Evolutionary conservation across 1,140 invertebrate genomes (phyloP), one percentile per base, ranked within the genome.

Genomic region (Heliconius nattereri): DNA sequence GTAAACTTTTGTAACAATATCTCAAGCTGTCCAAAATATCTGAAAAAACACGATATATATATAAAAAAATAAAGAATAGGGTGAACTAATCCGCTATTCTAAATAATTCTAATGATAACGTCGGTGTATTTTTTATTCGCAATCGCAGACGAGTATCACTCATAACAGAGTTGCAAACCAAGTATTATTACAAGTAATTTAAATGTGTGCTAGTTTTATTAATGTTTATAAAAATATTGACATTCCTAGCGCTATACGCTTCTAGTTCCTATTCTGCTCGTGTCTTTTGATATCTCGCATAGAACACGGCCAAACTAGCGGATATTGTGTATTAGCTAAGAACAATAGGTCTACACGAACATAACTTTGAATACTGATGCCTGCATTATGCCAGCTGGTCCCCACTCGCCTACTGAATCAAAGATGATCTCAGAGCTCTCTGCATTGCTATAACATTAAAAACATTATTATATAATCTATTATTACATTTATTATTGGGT

Each of bases 301-400:
- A 40, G 72, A 82, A 80, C 78, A 76, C 75, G 78, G 72, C 78
- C 78, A 75, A 79, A 82, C 81, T 79, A 82, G 78, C 80, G 78
- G 78, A 84, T 82, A 82, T 84, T 80, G 75, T 81, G 79, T 83
- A 78, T 81, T 83, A 82, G 78, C 52, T 49, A 66, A 80, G 76
- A 80, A 84, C 83, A 84, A 82, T 84, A 77, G 83, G 35, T 66
- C 37, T 79, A 77, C 77, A 78, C 49, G 76, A 78, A 76, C 40
- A 80, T 81, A 76, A 76, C 73, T 80, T 77, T 73, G 83, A 82
- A 84, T 84, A 78, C 76, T 84, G 79, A 84, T 80, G 83, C 57
- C 29, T 72, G 23, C 71, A 82, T 82, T 84, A 82, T 78, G 75
- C 75, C 78, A 78, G 72, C 74, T 79, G 79, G 73, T 73, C 72